Evolutionary conservation across 2,888 invertebrate species (phyloP).

Genomic region (Pherbina coryleti): DNA sequence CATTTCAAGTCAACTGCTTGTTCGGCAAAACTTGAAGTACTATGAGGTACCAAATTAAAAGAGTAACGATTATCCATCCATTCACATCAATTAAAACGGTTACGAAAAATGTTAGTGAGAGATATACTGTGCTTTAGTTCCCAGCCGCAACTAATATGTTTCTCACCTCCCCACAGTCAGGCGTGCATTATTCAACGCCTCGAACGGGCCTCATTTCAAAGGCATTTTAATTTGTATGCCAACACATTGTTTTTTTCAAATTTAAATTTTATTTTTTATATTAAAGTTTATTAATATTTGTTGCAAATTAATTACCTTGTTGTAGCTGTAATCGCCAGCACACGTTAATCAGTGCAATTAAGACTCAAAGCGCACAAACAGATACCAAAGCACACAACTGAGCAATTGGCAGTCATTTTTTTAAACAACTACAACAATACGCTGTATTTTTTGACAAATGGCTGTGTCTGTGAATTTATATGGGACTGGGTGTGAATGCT

Average conservation of each 20-base stretch:
- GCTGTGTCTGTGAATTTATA: not conserved
- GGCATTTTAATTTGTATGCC: not conserved
- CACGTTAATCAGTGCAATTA: slow-evolving; percentile 26
- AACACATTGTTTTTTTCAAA: no score
- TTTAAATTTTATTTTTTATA: slow-evolving; percentile 25
- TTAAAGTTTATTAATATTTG: slow-evolving; percentile 40
- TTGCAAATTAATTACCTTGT: slow-evolving; percentile 25
- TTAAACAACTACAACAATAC: not conserved
- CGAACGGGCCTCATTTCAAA: not conserved
- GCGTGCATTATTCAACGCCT: not conserved
- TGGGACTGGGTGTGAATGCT: not conserved
- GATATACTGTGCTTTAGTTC: not conserved
- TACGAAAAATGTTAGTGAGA: not conserved
- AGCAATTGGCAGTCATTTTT: no score
- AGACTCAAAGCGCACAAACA: not conserved
- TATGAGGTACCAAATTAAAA: no score
- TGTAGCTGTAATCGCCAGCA: slow-evolving; percentile 29
- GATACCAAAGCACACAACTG: not conserved
- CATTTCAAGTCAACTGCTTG: no score
- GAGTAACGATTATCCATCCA: not conserved
- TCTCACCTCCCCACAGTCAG: not conserved
- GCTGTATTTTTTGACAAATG: not conserved
- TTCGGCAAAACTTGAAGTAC: no score
- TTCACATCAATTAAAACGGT: not conserved
- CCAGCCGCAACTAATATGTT: not conserved